phyloP scores from a whole-genome alignment of 92 coral and sea anemone genomes.

The Desmophyllum pertusum region DNA sequence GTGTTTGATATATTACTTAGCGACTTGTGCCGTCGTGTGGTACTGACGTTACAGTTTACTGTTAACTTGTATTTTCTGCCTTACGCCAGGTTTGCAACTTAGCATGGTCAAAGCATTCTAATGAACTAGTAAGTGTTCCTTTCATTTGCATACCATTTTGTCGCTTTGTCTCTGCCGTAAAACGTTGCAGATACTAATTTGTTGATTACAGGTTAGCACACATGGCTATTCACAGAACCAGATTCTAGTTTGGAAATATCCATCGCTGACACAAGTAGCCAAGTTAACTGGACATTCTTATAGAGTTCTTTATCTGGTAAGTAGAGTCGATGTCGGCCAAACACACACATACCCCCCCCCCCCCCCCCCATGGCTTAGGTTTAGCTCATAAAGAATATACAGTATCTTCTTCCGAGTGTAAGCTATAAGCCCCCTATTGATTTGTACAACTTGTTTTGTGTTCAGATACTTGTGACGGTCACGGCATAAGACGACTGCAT shows the following conservation, averaged over 20 bases:
- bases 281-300: constrained; percentile 98
- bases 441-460: no score
- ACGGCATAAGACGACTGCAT: no score
- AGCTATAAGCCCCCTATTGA: no score
- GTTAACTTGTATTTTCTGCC: not conserved
- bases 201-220: constrained; percentile 83
- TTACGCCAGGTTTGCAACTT: constrained; percentile 90
- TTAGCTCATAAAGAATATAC: no score
- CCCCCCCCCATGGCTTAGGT: no score
- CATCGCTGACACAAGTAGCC: constrained; percentile 95
- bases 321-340: constrained; percentile 19
- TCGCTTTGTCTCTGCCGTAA: not conserved
- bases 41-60: not conserved
- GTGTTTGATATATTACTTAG: no score
- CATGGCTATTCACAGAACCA: constrained; percentile 99
- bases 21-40: not conserved
- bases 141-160: not conserved
- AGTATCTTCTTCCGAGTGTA: no score
- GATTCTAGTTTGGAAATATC: constrained; percentile 98
- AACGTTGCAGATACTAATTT: not conserved
- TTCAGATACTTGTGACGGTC: no score
- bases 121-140: constrained; percentile 86
- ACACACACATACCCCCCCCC: no score
- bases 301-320: constrained; percentile 93
- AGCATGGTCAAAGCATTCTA: constrained; percentile 99